A percentile compares a stretch with the other conserved stretches of the same genome.
These are phyloP conservation scores for Noctua fimbriata DNA, from an alignment of 2,888 invertebrate genomes.

Conservation along the genomic window DNA sequence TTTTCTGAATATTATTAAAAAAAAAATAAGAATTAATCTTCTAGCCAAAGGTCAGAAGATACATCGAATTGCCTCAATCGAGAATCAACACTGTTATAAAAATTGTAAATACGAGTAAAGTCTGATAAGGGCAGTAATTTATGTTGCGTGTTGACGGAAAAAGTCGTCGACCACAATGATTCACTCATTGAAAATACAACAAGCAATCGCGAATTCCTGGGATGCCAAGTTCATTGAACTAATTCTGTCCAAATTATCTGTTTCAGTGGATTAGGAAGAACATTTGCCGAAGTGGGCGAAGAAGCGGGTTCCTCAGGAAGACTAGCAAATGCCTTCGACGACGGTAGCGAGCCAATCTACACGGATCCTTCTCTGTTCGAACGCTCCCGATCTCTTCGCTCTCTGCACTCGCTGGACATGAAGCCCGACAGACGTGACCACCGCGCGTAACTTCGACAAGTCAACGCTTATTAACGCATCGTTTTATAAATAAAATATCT, in stretches of 20 bases:
- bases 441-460: constrained; percentile 76
- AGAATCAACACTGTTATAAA: constrained; percentile 22
- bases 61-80: constrained; percentile 23
- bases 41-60: constrained; percentile 38
- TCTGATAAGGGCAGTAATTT: neutral
- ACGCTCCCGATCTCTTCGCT: constrained; percentile 93
- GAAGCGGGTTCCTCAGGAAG: constrained; percentile 88
- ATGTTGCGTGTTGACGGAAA: constrained; percentile 38
- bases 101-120: constrained; percentile 22
- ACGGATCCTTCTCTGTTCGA: constrained; percentile 98
- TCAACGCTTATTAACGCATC: constrained; percentile 40
- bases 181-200: neutral
- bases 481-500: constrained; percentile 55
- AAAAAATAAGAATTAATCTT: no score
- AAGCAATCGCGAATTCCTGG: neutral
- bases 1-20: neutral
- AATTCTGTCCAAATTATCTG: constrained; percentile 15
- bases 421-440: constrained; percentile 87
- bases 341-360: constrained; percentile 98
- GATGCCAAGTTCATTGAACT: neutral
- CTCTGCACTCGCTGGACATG: constrained; percentile 91
- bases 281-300: constrained; percentile 85
- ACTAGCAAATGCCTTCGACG: constrained; percentile 92
- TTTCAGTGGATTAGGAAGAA: constrained; percentile 85
- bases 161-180: constrained; percentile 12